Base-by-base conservation (phyloP, 1,140 invertebrate species). In the Pissodes strobi region DNA sequence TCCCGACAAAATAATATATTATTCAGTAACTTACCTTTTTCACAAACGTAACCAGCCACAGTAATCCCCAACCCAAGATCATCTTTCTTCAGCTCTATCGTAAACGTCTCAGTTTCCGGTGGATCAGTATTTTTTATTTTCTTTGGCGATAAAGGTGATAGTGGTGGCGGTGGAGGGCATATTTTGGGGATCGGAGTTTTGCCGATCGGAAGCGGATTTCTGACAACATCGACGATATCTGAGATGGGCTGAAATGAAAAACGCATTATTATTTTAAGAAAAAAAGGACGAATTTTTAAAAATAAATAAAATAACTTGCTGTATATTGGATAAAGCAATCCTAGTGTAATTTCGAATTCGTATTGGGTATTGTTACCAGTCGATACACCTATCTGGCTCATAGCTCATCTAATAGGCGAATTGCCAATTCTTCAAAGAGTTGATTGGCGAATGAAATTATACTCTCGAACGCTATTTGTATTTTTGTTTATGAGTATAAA, bases 1-100 rank as follows among this genome's bases (percentile, higher is more conserved):
- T n/a, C n/a, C n/a, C n/a, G n/a, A n/a, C n/a, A n/a, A n/a, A n/a
- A n/a, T n/a, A n/a, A n/a, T n/a, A n/a, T n/a, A n/a, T n/a, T n/a
- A n/a, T n/a, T n/a, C n/a, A n/a, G n/a, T n/a, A n/a, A n/a, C n/a
- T 74, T 70, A 89, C 90, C 88, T 84, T 91, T 90, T 79, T 92
- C 91, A 74, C 93, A 94, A 6, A 95, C 91, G 77, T 95, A 96
- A 64, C 95, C 95, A 21, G 95, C 95, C 43, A 98, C 95, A 13
- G 95, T 98, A 71, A 98, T 97, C 23, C 95, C 95, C 6, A 97
- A 84, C 0, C 95, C 94, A 37, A 87, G 84, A 66, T 94, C 93
- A 67, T 85, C 81, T 80, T 97, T 97, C 65, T 86, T 85, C 12
- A 97, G 84, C 67, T 93, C 87, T 6, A 96, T 91, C 52, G 89